A percentile compares a stretch with the other conserved stretches of the same genome.
Evolutionary conservation across 1,140 invertebrate species (phyloP).

Genomic region (Achatina immaculata): DNA sequence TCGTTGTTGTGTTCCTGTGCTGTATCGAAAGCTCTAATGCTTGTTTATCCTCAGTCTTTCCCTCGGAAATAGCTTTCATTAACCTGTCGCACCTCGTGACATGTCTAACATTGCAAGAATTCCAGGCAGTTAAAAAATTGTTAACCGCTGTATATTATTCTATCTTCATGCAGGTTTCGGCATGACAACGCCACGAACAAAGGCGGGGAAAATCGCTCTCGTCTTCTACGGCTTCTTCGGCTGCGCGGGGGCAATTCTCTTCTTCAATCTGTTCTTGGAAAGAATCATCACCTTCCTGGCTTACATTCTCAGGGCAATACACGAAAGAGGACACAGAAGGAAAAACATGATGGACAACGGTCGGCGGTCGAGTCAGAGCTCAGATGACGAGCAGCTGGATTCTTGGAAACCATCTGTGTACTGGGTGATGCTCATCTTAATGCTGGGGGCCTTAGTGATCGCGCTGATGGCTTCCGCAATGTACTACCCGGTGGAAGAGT

Average conservation of each 20-base stretch:
- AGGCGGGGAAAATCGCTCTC: constrained; percentile 76
- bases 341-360: constrained; percentile 55
- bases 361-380: constrained; percentile 62
- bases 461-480: constrained; percentile 76
- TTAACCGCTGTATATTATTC: background rate
- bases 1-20: too few relatives aligned
- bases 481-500: constrained; percentile 77
- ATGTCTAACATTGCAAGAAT: too few relatives aligned
- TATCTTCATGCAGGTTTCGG: constrained; percentile 75
- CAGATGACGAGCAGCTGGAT: constrained; percentile 72
- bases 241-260: constrained; percentile 80
- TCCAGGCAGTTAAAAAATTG: too few relatives aligned
- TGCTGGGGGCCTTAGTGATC: constrained; percentile 73
- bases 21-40: too few relatives aligned
- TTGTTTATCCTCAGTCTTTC: too few relatives aligned
- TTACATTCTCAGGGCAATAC: constrained; percentile 75
- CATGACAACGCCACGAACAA: constrained; percentile 78
- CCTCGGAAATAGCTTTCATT: too few relatives aligned
- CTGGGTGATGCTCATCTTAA: constrained; percentile 80
- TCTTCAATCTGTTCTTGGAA: constrained; percentile 82
- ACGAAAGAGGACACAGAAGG: constrained; percentile 72
- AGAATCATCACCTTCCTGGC: constrained; percentile 81
- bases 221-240: constrained; percentile 81
- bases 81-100: too few relatives aligned
- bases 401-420: constrained; percentile 82